Evolutionary conservation across 2,113 vertebrate genomes (phyloP), one percentile per base, ranked within the genome.

Genomic region (Sakesphorus luctuosus): DNA sequence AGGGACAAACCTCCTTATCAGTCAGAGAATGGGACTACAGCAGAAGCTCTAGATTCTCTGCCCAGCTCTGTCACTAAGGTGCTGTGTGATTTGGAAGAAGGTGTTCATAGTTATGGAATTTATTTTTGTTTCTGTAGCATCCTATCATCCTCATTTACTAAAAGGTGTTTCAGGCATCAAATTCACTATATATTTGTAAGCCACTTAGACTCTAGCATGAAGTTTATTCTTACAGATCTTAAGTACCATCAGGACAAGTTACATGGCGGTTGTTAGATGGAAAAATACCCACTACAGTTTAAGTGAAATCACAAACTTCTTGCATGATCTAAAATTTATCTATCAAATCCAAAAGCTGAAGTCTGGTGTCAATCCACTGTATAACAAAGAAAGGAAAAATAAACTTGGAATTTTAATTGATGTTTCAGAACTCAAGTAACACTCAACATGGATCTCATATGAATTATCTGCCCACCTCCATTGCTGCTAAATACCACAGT

Each of bases 401-500:
- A 91, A 85, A 96, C 46, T 85, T 91, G 90, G 96, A 87, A 90
- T 95, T 97, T 84, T 84, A 96, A 95, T 89, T 87, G 76, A 92
- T 80, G 90, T 82, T 91, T 96, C 78, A 95, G 89, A 87, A 89
- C 89, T 97, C 92, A 94, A 96, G 79, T 55, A 90, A 95, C 94
- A 95, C 96, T 96, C 93, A 96, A 95, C 71, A 95, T 73, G 91
- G 93, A 97, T 95, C 90, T 93, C 93, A 96, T 93, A 93, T 62
- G 93, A 96, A 96, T 93, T 91, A 92, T 96, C 94, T 97, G 94
- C 90, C 96, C 96, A 97, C 96, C 95, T 97, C 97, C 94, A 96
- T 95, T 92, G 93, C 88, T 94, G 93, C 95, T 95, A 96, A 97
- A 95, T 96, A 96, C 82, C 94, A 96, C 90, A 96, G 95, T 90